Conservation (phyloP, 2,888 invertebrate species). For the Smittia sp. region DNA sequence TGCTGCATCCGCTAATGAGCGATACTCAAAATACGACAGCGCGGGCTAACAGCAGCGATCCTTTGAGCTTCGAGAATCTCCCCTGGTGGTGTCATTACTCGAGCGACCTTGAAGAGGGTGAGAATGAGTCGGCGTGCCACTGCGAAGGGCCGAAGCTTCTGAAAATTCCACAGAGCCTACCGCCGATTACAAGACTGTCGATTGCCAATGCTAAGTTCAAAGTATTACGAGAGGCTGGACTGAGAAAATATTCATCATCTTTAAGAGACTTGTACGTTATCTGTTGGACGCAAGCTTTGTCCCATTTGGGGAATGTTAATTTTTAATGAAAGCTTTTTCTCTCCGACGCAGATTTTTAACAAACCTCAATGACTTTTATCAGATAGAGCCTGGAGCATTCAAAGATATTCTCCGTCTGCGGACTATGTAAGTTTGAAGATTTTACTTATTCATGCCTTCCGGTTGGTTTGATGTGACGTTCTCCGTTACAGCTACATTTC, state of each 20-base stretch:
- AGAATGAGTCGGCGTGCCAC: conserved; percentile 24
- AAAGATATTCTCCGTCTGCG: conserved; percentile 45
- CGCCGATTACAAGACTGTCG: conserved; percentile 30
- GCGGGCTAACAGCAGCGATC: background rate
- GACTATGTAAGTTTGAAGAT: conserved; percentile 44
- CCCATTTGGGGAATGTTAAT: no score
- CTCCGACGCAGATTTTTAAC: conserved; percentile 43
- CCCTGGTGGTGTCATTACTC: conserved; percentile 27
- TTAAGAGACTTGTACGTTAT: conserved; percentile 31
- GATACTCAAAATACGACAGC: background rate
- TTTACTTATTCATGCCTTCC: background rate
- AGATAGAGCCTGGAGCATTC: conserved; percentile 51
- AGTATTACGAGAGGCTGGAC: conserved; percentile 15
- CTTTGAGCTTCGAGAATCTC: background rate
- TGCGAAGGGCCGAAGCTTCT: background rate
- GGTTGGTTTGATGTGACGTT: background rate
- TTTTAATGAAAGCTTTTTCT: no score
- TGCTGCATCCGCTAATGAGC: conserved; percentile 13
- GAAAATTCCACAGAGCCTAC: conserved; percentile 12
- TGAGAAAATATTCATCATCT: conserved; percentile 26
- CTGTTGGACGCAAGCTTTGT: conserved; percentile 42
- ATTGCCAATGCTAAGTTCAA: conserved; percentile 21
- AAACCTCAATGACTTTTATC: conserved; percentile 48
- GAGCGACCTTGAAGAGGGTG: conserved; percentile 4
- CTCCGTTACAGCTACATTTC: conserved; percentile 62